Evolutionary conservation across 2,888 invertebrate species (phyloP).

Genomic region (Carcina quercana): DNA sequence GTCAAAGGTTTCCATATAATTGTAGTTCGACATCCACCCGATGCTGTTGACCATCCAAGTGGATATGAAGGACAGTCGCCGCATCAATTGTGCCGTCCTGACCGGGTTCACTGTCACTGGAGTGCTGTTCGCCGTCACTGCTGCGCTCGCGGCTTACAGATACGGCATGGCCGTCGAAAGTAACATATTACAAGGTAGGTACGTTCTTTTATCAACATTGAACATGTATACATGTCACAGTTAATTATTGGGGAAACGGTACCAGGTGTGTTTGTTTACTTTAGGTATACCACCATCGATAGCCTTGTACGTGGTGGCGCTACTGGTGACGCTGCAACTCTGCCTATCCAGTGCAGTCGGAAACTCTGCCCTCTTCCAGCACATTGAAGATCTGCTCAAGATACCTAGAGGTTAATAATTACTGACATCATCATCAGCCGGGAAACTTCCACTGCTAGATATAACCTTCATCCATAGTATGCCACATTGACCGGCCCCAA

Average conservation of each 20-base stretch:
- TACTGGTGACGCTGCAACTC: constrained; percentile 84
- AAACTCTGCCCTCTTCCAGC: constrained; percentile 87
- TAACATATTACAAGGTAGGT: constrained; percentile 79
- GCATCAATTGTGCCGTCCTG: constrained; percentile 82
- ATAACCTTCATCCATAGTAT: no score
- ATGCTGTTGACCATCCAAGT: constrained; percentile 92
- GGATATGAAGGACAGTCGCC: constrained; percentile 87
- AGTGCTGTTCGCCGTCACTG: constrained; percentile 77
- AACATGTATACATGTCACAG: no score
- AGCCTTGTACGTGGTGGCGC: constrained; percentile 78
- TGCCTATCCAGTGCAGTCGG: constrained; percentile 85
- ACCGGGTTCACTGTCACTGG: constrained; percentile 80
- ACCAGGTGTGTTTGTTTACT: constrained; percentile 7
- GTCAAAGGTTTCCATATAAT: constrained; percentile 20
- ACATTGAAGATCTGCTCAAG: constrained; percentile 84
- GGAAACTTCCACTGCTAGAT: no score
- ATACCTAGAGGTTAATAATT: constrained; percentile 79
- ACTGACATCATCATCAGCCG: not conserved
- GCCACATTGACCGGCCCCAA: no score
- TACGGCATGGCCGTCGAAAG: constrained; percentile 77
- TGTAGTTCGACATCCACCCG: constrained; percentile 87
- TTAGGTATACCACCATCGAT: constrained; percentile 77
- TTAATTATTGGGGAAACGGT: no score
- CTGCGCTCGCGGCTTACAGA: constrained; percentile 75
- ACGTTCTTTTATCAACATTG: no score